Conservation (phyloP, 2,888 invertebrate species). For the Petrolisthes manimaculis region DNA sequence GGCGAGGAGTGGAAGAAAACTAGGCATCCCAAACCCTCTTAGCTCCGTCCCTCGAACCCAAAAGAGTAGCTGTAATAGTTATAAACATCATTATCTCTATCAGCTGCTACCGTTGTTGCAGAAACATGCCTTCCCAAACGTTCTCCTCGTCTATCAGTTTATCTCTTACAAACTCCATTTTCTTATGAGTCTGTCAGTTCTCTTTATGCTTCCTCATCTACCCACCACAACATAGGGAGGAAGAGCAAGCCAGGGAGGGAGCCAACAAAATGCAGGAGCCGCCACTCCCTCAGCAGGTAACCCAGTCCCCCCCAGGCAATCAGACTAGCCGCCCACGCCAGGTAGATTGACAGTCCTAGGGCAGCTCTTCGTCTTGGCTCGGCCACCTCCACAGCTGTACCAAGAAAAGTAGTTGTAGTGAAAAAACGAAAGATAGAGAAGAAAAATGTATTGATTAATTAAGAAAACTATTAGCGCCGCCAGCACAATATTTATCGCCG, state of each 20-base stretch:
- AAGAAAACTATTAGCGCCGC: background rate
- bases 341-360: constrained; percentile 38
- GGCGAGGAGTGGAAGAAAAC: too few relatives aligned
- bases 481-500: background rate
- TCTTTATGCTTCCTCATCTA: too few relatives aligned
- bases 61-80: too few relatives aligned
- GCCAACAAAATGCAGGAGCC: constrained; percentile 42
- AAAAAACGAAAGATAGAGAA: background rate
- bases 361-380: constrained; percentile 35
- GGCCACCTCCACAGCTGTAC: constrained; percentile 46
- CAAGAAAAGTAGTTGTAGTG: background rate
- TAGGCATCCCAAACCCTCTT: too few relatives aligned
- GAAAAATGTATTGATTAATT: background rate
- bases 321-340: constrained; percentile 50
- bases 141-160: too few relatives aligned
- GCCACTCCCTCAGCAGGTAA: constrained; percentile 57
- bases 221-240: constrained; percentile 51
- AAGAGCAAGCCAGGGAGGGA: constrained; percentile 37
- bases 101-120: too few relatives aligned
- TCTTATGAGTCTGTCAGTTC: too few relatives aligned
- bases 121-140: too few relatives aligned
- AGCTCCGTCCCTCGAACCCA: too few relatives aligned
- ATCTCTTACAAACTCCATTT: too few relatives aligned
- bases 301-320: constrained; percentile 53
- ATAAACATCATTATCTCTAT: too few relatives aligned